Conservation (phyloP, 1,140 invertebrate genomes). For the Panulirus ornatus region DNA sequence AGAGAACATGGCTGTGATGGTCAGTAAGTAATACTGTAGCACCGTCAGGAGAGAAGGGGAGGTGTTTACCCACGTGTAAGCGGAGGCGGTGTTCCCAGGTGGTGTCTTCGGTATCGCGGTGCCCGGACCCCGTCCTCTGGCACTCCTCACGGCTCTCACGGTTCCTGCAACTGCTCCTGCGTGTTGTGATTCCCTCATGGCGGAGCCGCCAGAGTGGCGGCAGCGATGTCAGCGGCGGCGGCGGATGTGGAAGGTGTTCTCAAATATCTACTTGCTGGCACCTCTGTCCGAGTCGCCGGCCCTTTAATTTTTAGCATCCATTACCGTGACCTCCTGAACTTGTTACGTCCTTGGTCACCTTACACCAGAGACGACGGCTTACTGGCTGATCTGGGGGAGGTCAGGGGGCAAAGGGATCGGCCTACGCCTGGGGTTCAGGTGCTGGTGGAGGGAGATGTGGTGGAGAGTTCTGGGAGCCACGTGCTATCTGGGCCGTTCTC, state of each 20-base stretch:
- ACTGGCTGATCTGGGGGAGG: too few relatives aligned
- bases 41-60: too few relatives aligned
- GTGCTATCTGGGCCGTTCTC: slow-evolving; percentile 1
- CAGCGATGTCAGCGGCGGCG: background rate
- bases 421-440: too few relatives aligned
- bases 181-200: background rate
- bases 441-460: too few relatives aligned
- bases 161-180: background rate
- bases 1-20: too few relatives aligned
- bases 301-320: background rate
- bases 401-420: too few relatives aligned
- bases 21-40: too few relatives aligned
- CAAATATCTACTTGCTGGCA: background rate
- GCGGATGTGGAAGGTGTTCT: background rate
- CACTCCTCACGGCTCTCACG: background rate
- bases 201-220: background rate
- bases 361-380: too few relatives aligned
- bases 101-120: background rate
- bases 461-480: background rate
- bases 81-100: background rate
- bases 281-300: background rate
- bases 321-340: too few relatives aligned
- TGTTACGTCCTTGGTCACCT: too few relatives aligned
- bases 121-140: background rate
- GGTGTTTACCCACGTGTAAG: background rate